Base-by-base conservation (phyloP, 2,888 invertebrate species). In the Agrotis ipsilon region DNA sequence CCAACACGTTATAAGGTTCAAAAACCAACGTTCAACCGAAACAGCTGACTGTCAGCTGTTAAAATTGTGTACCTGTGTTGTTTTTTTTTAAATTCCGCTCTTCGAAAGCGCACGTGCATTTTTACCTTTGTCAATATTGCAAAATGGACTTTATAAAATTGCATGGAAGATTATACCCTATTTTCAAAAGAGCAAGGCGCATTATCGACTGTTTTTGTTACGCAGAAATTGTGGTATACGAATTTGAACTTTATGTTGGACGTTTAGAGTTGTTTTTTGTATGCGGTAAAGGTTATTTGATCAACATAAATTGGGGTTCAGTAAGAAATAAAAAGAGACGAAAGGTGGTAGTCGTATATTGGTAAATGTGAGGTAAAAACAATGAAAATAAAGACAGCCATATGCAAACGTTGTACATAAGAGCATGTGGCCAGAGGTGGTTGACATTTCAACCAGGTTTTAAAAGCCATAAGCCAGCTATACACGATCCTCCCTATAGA, bases 31-130 rank as follows among this genome's bases (percentile, higher is more conserved):
- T 27, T 0, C 1, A 21, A 0, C 1, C 2, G 14, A 24, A 90
- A 91, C 92, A 92, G 92, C 92, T 93, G 92, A 92, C 82, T 72
- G 84, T 91, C 92, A 91, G 91, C 91, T 92, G 92, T 87, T 75
- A 76, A 78, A 87, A n/a, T 76, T 84, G 69, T 72, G 73, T 89
- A 87, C 87, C 88, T 90, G 89, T 86, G 54, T 39, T 60, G 19
- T 82, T 84, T 82, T 84, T 87, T 86, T 84, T 68, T 7, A 39
- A 70, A 78, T 71, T 75, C 66, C 75, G 59, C 65, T 43, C 45
- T 61, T 13, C 73, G 71, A 45, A 73, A 75, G 64, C 70, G 76
- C 85, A 85, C 88, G 88, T 88, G 88, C 85, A 83, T 75, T 70
- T 72, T 81, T 78, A 75, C 66, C 83, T 85, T 87, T 84, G 84